Conservation (phyloP, 1,140 invertebrate genomes). For the Drosophila bocki region DNA sequence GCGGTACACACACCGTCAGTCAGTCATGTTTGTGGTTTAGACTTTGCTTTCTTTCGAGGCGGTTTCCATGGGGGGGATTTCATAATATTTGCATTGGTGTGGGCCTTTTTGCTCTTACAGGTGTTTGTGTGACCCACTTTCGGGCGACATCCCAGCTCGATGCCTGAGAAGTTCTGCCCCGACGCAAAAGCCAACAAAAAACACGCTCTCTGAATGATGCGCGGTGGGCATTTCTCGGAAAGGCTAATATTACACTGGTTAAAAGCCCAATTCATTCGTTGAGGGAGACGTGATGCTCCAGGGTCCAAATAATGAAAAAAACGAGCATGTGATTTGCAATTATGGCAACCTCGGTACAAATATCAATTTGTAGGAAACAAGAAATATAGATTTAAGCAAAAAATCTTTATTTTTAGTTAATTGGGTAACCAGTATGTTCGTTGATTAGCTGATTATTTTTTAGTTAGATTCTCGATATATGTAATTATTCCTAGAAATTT, state of each 20-base stretch:
- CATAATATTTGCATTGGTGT: conserved; percentile 76
- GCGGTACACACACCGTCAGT: conserved; percentile 21
- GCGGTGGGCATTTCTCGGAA: conserved; percentile 62
- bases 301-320: conserved; percentile 6
- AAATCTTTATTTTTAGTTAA: neutral
- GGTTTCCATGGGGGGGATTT: conserved; percentile 50
- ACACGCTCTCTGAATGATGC: conserved; percentile 58
- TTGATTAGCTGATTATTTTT: no score
- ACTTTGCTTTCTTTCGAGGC: conserved; percentile 48
- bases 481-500: neutral
- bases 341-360: neutral
- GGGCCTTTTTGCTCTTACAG: conserved; percentile 63
- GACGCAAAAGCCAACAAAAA: conserved; percentile 33
- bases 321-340: neutral
- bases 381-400: neutral
- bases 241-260: conserved; percentile 50
- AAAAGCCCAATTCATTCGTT: conserved; percentile 33
- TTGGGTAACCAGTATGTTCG: neutral
- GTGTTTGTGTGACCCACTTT: conserved; percentile 73
- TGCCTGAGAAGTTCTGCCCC: conserved; percentile 70
- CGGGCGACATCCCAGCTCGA: conserved; percentile 16
- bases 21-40: conserved; percentile 55
- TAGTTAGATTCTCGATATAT: neutral
- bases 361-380: neutral
- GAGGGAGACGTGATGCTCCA: conserved; percentile 9